A percentile compares a stretch with the other conserved stretches of the same genome.
Evolutionary conservation across 2,113 vertebrate genomes (phyloP).

Genomic region (Campylomormyrus numenius): DNA sequence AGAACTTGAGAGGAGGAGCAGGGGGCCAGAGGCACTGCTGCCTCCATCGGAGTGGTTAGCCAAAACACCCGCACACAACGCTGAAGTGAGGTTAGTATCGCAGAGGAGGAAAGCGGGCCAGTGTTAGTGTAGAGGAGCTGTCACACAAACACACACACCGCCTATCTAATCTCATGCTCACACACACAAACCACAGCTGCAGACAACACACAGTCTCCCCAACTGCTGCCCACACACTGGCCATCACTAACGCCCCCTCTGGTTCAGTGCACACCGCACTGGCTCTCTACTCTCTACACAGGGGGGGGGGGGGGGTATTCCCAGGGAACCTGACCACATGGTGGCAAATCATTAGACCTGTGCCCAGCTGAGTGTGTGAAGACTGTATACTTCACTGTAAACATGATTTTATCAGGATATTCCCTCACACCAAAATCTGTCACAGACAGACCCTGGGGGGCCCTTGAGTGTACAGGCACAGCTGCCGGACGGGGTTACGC

Average conservation of each 20-base stretch:
- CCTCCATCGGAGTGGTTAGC: neutral
- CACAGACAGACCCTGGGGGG: neutral
- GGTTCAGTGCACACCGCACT: neutral
- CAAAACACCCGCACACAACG: neutral
- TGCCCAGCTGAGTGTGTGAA: neutral
- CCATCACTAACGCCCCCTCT: neutral
- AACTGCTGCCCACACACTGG: neutral
- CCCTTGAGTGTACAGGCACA: neutral
- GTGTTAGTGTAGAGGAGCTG: neutral
- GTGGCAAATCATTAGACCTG: neutral
- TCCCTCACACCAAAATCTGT: neutral
- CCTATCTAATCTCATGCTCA: neutral
- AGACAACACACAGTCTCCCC: neutral
- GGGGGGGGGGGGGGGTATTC: neutral
- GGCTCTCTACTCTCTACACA: neutral
- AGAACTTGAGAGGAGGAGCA: conserved; percentile 67
- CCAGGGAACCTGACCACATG: neutral
- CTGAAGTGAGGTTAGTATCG: neutral
- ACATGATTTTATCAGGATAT: neutral
- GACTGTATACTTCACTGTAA: neutral
- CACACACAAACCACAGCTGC: neutral
- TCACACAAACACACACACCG: neutral
- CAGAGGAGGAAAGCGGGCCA: neutral
- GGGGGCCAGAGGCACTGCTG: neutral
- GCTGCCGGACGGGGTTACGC: neutral